phyloP scores from a whole-genome alignment of 2,797 vertebrate genomes.

The Oceanodroma leucorhoa region DNA sequence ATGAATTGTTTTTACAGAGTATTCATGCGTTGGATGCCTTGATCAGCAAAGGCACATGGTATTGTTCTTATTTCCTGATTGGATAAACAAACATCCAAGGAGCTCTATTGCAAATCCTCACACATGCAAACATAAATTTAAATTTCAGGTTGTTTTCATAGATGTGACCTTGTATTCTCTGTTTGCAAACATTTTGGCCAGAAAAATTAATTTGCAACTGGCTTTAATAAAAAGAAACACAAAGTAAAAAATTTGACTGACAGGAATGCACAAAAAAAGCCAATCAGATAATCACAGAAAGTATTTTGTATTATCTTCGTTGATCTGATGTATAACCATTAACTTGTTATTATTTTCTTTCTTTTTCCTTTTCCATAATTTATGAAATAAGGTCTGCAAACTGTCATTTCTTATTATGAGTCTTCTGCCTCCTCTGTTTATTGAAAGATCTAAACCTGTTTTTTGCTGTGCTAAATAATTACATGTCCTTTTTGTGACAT shows the following conservation, averaged over 20 bases:
- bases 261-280: not conserved
- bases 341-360: not conserved
- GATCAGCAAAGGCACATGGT: not conserved
- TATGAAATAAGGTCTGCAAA: not conserved
- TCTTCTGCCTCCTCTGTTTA: not conserved
- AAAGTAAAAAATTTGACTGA: not conserved
- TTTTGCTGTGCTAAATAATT: slow-evolving; percentile 30
- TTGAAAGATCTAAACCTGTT: not conserved
- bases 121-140: not conserved
- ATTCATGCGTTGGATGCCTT: not conserved
- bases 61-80: not conserved
- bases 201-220: not conserved
- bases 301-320: not conserved
- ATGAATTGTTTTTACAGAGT: not conserved
- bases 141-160: not conserved
- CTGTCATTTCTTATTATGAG: not conserved
- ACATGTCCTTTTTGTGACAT: not conserved
- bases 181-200: not conserved
- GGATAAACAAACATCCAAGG: not conserved
- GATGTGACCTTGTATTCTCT: not conserved
- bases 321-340: not conserved
- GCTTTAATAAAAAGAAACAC: not conserved
- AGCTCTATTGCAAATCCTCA: not conserved
- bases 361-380: not conserved
- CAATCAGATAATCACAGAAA: not conserved